These are phyloP conservation scores for Chelonus formosanus DNA, from an alignment of 2,888 invertebrate species.

Conservation along the genomic window DNA sequence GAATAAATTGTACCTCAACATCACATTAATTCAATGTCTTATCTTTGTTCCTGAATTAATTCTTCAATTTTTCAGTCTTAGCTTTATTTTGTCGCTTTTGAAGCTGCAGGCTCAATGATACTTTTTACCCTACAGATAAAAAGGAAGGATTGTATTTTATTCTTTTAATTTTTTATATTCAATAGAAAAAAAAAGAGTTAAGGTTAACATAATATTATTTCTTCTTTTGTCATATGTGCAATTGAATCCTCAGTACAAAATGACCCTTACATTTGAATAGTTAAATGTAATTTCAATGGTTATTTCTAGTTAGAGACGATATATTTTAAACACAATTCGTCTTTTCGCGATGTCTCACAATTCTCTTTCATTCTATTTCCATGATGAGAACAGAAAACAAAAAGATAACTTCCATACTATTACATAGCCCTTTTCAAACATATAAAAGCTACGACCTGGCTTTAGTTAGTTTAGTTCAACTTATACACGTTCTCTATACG, in stretches of 20 bases:
- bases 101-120: background rate
- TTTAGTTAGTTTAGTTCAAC: slow-evolving; percentile 18
- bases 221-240: too few species aligned
- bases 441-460: slow-evolving; percentile 1
- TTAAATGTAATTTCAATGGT: too few species aligned
- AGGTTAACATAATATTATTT: too few species aligned
- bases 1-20: background rate
- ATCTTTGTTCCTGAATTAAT: slow-evolving; percentile 12
- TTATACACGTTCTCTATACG: slow-evolving; percentile 1
- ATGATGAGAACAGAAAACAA: slow-evolving; percentile 7
- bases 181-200: too few species aligned
- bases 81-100: background rate
- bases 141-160: too few species aligned
- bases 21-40: slow-evolving; percentile 16
- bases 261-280: background rate
- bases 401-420: slow-evolving; percentile 6
- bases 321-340: slow-evolving; percentile 8
- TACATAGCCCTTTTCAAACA: slow-evolving; percentile 4
- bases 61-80: slow-evolving; percentile 11
- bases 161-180: too few species aligned
- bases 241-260: background rate
- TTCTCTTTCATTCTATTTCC: slow-evolving; percentile 1
- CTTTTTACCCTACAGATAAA: background rate
- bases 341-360: slow-evolving; percentile 4
- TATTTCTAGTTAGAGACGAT: too few species aligned